phyloP scores from a whole-genome alignment of 2,888 invertebrate species.

The Lomographa bimaculata region DNA sequence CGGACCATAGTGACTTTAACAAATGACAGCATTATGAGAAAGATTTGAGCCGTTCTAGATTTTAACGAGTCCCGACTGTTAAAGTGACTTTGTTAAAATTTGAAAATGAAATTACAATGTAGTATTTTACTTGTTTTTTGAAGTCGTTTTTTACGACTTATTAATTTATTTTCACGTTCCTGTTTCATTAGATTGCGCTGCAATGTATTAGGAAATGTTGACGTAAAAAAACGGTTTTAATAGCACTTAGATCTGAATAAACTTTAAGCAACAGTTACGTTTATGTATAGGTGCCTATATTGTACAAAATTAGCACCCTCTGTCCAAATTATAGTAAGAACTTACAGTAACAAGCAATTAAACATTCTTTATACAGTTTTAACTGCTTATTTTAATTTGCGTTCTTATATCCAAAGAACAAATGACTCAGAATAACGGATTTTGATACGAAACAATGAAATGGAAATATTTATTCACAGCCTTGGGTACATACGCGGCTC shows the following conservation, averaged over 20 bases:
- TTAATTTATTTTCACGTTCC: no score
- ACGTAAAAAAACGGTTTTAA: slow-evolving; percentile 4
- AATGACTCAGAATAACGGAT: slow-evolving; percentile 19
- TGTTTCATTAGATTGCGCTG: no score
- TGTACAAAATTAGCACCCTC: slow-evolving; percentile 11
- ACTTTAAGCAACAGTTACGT: slow-evolving; percentile 16
- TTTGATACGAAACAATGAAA: slow-evolving; percentile 17
- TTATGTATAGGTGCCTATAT: slow-evolving; percentile 4
- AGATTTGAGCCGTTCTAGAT: no score
- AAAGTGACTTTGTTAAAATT: no score
- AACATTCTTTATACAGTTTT: slow-evolving; percentile 14
- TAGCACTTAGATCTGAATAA: slow-evolving; percentile 4
- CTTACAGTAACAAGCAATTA: slow-evolving; percentile 8
- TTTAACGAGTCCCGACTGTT: no score
- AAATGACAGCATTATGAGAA: no score
- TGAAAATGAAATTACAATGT: no score
- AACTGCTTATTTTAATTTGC: slow-evolving; percentile 13
- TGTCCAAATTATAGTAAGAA: slow-evolving; percentile 6
- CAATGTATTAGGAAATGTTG: no score
- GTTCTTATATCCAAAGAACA: slow-evolving; percentile 13
- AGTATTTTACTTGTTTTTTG: no score
- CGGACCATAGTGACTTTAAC: no score
- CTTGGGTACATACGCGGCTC: slow-evolving; percentile 16
- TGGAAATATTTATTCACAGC: slow-evolving; percentile 21
- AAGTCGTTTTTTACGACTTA: no score